Conservation (phyloP, 2,797 vertebrate genomes). For the Neoniphon sammara region DNA sequence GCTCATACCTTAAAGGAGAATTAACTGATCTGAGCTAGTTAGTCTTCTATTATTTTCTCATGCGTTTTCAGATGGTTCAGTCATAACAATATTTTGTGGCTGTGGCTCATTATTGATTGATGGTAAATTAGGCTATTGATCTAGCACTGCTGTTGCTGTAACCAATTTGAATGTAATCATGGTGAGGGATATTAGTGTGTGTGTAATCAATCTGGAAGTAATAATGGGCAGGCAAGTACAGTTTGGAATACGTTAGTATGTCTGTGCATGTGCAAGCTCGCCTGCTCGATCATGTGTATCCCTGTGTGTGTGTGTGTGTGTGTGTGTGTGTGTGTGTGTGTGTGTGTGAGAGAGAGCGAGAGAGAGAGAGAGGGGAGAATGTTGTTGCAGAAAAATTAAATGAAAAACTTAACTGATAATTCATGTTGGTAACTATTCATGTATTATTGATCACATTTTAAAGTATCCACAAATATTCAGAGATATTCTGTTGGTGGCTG, state of each 20-base stretch:
- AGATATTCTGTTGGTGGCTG: background rate
- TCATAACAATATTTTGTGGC: constrained; percentile 68
- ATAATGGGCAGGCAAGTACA: constrained; percentile 40
- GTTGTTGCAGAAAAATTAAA: too few species aligned
- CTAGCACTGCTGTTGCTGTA: constrained; percentile 64
- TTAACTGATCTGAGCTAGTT: constrained; percentile 33
- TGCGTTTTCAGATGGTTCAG: constrained; percentile 51
- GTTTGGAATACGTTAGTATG: constrained; percentile 13
- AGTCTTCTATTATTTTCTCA: constrained; percentile 14
- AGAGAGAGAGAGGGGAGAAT: too few species aligned
- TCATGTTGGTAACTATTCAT: too few species aligned
- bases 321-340: background rate
- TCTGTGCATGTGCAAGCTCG: constrained; percentile 9
- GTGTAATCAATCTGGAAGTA: constrained; percentile 67
- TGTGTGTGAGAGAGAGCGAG: background rate
- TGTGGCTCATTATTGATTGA: constrained; percentile 61
- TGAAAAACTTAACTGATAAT: too few species aligned
- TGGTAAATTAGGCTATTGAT: constrained; percentile 77
- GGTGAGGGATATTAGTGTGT: constrained; percentile 53
- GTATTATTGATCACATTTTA: too few species aligned
- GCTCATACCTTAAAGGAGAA: constrained; percentile 23
- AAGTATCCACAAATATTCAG: too few species aligned
- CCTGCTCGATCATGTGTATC: background rate
- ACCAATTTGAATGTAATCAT: constrained; percentile 74
- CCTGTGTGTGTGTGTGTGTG: background rate